Evolutionary conservation across 2,888 invertebrate genomes (phyloP).

Genomic region (Agrochola lychnidis): DNA sequence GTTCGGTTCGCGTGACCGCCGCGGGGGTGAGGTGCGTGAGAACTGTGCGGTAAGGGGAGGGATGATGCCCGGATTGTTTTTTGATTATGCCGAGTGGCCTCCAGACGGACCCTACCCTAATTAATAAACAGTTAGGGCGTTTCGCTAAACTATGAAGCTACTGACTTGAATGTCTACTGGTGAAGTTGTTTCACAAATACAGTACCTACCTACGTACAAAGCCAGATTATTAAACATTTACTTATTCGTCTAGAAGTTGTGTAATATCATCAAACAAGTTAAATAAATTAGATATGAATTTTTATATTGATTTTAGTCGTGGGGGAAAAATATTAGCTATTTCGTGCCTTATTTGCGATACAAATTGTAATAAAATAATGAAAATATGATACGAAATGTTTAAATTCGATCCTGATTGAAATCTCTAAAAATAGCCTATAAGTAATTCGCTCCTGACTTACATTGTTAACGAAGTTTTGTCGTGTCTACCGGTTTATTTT

Average conservation of each 20-base stretch:
- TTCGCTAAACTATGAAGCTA: slow-evolving; percentile 47
- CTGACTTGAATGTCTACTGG: background rate
- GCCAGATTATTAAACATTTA: background rate
- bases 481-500: slow-evolving; percentile 4
- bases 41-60: slow-evolving; percentile 5
- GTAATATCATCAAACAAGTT: background rate
- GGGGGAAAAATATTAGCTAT: background rate
- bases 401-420: slow-evolving; percentile 14
- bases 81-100: slow-evolving; percentile 70
- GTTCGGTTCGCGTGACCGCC: slow-evolving; percentile 60
- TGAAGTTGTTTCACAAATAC: slow-evolving; percentile 1
- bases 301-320: background rate
- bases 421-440: slow-evolving; percentile 19
- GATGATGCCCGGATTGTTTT: slow-evolving; percentile 70
- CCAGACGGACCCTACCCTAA: slow-evolving; percentile 71
- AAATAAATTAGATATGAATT: background rate
- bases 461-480: slow-evolving; percentile 1
- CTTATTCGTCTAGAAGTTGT: background rate
- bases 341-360: background rate
- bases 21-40: slow-evolving; percentile 36
- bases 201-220: background rate
- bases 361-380: slow-evolving; percentile 17
- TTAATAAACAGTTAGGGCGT: slow-evolving; percentile 72
- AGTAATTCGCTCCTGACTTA: background rate
- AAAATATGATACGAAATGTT: slow-evolving; percentile 1